Base-by-base conservation (phyloP, 2,888 invertebrate genomes). In the Amorpha juglandis region DNA sequence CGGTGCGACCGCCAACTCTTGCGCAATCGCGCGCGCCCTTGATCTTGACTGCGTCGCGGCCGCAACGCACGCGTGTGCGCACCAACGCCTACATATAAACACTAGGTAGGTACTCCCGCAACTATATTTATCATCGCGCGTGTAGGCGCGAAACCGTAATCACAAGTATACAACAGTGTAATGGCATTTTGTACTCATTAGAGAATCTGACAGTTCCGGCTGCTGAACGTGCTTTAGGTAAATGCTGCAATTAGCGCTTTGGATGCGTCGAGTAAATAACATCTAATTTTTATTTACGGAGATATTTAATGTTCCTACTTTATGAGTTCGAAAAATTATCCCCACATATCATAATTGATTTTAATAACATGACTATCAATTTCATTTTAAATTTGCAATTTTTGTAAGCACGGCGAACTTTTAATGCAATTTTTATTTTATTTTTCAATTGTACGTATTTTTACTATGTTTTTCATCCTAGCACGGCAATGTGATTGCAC, bases 1-100 rank as follows among this genome's bases (percentile, higher is more conserved):
- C 87, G 86, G 84, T 85, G 88, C 89, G 89, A 86, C 89, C 87
- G 92, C 91, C 92, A 92, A 90, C 89, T 89, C 88, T 93, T 92
- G 89, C 92, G 93, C 91, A 93, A 93, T 91, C 91, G 86, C 77
- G 84, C 77, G 78, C 86, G 93, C 90, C 93, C 93, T 93, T 93
- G 93, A 93, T 93, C 93, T 93, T 93, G 93, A 93, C 93, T 93
- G 93, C 92, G 92, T 89, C 89, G 90, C 87, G 88, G 86, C 83
- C 87, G 87, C 84, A 88, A 83, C 87, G 87, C 84, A 88, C 89
- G 90, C 91, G 90, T 88, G 86, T 86, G 86, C 88, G 83, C 88
- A 82, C 83, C 83, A 75, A 79, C 83, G 81, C 82, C 81, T 81
- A 86, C 83, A 81, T 82, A 80, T 82, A 82, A 82, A 84, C 86